Evolutionary conservation across 2,113 vertebrate genomes (phyloP).

Genomic region (Trichomycterus rosablanca): DNA sequence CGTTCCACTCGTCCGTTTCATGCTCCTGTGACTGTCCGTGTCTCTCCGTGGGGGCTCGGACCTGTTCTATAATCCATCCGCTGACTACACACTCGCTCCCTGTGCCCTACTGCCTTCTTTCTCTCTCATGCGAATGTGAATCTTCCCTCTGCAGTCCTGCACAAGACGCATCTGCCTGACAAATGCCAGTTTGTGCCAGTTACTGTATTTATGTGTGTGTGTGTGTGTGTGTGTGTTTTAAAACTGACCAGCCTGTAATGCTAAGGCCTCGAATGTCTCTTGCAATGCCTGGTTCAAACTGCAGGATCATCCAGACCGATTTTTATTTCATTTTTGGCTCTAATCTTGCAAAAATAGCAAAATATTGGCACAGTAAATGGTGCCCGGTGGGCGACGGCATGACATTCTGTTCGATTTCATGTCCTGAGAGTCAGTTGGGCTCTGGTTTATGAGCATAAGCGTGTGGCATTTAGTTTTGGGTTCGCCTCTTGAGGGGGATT

Average conservation of each 20-base stretch:
- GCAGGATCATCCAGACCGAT: too few relatives aligned
- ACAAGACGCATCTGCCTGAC: slow-evolving; percentile 65
- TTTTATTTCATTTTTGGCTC: too few relatives aligned
- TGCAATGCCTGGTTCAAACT: too few relatives aligned
- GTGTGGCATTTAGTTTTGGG: too few relatives aligned
- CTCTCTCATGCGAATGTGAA: slow-evolving; percentile 34
- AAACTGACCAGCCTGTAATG: slow-evolving; percentile 53
- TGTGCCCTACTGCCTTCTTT: slow-evolving; percentile 24
- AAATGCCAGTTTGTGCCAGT: slow-evolving; percentile 32
- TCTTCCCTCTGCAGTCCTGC: slow-evolving; percentile 60
- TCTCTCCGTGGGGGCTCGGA: slow-evolving; percentile 30
- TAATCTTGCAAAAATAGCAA: too few relatives aligned
- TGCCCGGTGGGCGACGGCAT: too few relatives aligned
- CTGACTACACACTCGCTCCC: slow-evolving; percentile 29
- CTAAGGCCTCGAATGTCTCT: too few relatives aligned
- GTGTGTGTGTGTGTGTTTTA: slow-evolving; percentile 51
- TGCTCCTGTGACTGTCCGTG: slow-evolving; percentile 50
- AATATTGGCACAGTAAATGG: too few relatives aligned
- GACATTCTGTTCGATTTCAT: too few relatives aligned
- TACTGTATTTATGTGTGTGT: slow-evolving; percentile 50
- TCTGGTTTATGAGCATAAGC: too few relatives aligned
- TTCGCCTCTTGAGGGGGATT: too few relatives aligned
- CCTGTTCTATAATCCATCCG: slow-evolving; percentile 32
- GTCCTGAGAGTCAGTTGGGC: too few relatives aligned
- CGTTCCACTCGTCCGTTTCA: slow-evolving; percentile 65